phyloP scores from a whole-genome alignment of 2,888 invertebrate genomes.

The Dinocampus coccinellae region DNA sequence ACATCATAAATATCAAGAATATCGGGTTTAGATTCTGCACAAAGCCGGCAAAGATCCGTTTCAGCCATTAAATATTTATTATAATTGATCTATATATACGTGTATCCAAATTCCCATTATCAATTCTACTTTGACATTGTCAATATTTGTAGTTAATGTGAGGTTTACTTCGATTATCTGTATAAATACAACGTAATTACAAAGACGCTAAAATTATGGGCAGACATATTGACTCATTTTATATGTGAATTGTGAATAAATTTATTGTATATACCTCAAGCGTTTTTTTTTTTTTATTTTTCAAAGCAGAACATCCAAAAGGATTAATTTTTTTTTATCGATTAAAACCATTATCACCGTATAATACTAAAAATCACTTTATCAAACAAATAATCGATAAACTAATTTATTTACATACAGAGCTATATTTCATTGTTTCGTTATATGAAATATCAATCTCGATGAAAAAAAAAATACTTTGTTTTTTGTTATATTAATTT shows the following conservation, averaged over 20 bases:
- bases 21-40: conserved; percentile 66
- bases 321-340: too few relatives aligned
- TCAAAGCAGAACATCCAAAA: too few relatives aligned
- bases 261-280: not conserved
- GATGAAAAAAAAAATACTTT: too few relatives aligned
- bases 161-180: conserved; percentile 22
- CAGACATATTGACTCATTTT: conserved; percentile 59
- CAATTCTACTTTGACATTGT: not conserved
- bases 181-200: conserved; percentile 57
- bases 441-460: too few relatives aligned
- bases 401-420: too few relatives aligned
- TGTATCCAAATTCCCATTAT: not conserved
- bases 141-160: not conserved
- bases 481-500: too few relatives aligned
- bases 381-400: too few relatives aligned
- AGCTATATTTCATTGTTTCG: too few relatives aligned
- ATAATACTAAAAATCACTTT: too few relatives aligned
- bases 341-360: too few relatives aligned
- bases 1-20: conserved; percentile 68
- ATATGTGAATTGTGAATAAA: not conserved
- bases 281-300: too few relatives aligned
- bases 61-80: conserved; percentile 52
- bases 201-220: conserved; percentile 54
- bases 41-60: conserved; percentile 68
- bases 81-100: not conserved